Conservation (phyloP, 2,888 invertebrate species). For the Prenolepis imparis region DNA sequence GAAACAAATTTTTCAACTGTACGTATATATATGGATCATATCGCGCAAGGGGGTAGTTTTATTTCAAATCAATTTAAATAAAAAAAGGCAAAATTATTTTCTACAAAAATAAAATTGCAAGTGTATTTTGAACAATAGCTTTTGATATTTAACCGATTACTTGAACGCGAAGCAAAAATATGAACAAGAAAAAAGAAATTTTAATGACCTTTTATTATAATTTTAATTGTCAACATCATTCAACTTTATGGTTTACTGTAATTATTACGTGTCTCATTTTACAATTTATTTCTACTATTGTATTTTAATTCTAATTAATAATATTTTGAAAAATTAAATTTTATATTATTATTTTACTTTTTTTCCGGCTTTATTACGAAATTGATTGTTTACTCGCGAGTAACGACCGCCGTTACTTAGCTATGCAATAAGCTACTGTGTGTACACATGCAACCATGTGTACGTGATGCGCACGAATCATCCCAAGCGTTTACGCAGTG, state of each 20-base stretch:
- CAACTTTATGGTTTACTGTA: background rate
- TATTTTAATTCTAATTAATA: background rate
- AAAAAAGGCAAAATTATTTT: background rate
- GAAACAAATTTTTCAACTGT: too few relatives aligned
- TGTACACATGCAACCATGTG: conserved; percentile 41
- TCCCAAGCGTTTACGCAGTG: conserved; percentile 65
- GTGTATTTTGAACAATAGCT: background rate
- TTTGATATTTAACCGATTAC: background rate
- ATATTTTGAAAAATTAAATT: background rate
- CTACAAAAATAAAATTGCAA: background rate
- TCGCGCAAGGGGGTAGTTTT: conserved; percentile 54
- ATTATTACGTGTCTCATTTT: background rate
- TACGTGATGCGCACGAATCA: conserved; percentile 58
- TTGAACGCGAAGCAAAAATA: background rate
- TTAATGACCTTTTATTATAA: background rate
- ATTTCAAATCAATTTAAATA: background rate
- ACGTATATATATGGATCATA: conserved; percentile 52
- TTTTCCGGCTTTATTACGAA: background rate
- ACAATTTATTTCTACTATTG: background rate
- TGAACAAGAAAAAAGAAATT: background rate
- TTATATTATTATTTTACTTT: background rate
- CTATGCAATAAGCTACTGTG: conserved; percentile 45
- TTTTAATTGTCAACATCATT: background rate
- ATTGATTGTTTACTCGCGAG: conserved; percentile 25
- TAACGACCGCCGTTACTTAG: conserved; percentile 30